Base-by-base conservation (phyloP, 2,113 vertebrate genomes). In the Cranoglanis bouderius region DNA sequence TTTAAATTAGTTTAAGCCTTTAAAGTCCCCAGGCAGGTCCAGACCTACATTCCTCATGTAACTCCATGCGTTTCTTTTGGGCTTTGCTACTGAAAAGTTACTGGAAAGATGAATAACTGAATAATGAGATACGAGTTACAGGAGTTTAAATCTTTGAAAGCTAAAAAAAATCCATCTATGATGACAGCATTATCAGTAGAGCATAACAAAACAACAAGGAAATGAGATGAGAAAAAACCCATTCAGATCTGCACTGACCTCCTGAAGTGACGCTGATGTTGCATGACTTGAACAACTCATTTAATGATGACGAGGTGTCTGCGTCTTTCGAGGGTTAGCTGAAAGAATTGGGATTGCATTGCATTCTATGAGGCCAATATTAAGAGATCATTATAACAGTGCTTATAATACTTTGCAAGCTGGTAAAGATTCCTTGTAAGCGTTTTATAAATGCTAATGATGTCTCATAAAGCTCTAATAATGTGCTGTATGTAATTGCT, bases 201-300 rank as follows among this genome's bases (percentile, higher is more conserved):
- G 51, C 53, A 57, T 32, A 74, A 77, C 80, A 88, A 84, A 85
- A 87, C 81, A 90, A 87, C 82, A 90, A 91, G 88, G 89, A 86
- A 82, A 84, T 85, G 74, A 24, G 63, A 89, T 72, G 77, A 53
- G 67, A 85, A 88, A 55, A 85, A 84, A 55, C n/a, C 9, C n/a
- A 85, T 89, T 93, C 74, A 91, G 91, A 92, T 92, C 86, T 90
- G 78, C 61, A 35, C 51, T 49, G 59, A 88, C 57, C 89, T 89
- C 94, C 91, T 92, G 89, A 89, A 91, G 93, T 92, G 82, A 88
- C 88, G 88, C 51, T 78, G 88, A 88, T 91, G 88, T 87, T 89
- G 87, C 85, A 85, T 88, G 85, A 53, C 85, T 55, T 49, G 90
- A 63, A 88, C 74, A 90, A 92, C 87, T 82, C 88, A 84, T 85